phyloP scores from a whole-genome alignment of 1,140 invertebrate species.

The Drepana arcuata region DNA sequence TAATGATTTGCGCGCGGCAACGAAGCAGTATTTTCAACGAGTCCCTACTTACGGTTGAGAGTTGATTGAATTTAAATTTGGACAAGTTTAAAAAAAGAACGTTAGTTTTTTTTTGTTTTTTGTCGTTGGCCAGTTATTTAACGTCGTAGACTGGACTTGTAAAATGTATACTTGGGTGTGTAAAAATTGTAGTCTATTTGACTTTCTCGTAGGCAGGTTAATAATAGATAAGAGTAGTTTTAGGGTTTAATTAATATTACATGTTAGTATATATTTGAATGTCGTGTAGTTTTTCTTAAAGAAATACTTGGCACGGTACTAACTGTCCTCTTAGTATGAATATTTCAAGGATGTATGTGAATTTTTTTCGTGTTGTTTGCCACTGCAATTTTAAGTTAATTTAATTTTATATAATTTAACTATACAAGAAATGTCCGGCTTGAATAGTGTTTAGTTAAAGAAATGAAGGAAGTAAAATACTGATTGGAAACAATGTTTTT shows the following conservation, averaged over 20 bases:
- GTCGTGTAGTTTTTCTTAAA: too few species aligned
- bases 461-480: too few species aligned
- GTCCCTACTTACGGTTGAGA: too few species aligned
- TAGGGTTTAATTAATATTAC: constrained; percentile 15
- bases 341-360: too few species aligned
- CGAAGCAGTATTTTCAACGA: constrained; percentile 52
- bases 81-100: background rate
- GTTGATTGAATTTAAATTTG: constrained; percentile 11
- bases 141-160: constrained; percentile 17
- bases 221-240: constrained; percentile 18
- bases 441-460: too few species aligned
- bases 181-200: constrained; percentile 32
- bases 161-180: constrained; percentile 44
- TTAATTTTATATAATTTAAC: too few species aligned
- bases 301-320: constrained; percentile 8
- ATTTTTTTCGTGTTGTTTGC: too few species aligned
- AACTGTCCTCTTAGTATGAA: constrained; percentile 9
- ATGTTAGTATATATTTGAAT: too few species aligned
- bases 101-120: constrained; percentile 7
- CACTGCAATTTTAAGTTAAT: too few species aligned
- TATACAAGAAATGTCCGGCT: too few species aligned
- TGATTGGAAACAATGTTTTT: too few species aligned
- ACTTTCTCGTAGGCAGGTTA: constrained; percentile 24
- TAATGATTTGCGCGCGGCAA: constrained; percentile 55
- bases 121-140: constrained; percentile 12